Percentiles rank a stretch among this genome's conserved stretches.
Conservation (phyloP, 2,888 invertebrate species). For the Himalopsyche tibetana region DNA sequence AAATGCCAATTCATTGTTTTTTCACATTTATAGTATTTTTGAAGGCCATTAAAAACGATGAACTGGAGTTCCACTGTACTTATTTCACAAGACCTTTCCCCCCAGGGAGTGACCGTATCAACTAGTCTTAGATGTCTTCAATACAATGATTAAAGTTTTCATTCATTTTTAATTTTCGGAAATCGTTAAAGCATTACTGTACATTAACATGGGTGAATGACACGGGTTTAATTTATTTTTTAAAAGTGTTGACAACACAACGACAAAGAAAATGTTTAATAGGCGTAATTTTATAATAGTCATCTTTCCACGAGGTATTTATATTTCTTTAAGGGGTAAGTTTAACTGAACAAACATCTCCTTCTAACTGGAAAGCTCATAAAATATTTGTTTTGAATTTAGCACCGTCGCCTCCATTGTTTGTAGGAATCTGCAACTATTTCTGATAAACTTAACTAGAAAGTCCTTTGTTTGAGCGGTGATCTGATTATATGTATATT, state of each 20-base stretch:
- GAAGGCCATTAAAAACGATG: too few species aligned
- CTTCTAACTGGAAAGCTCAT: not conserved
- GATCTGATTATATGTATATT: conserved; percentile 53
- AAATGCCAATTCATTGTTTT: too few species aligned
- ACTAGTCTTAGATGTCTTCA: too few species aligned
- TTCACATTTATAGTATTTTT: too few species aligned
- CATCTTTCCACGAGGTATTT: not conserved
- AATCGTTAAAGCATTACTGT: too few species aligned
- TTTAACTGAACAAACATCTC: not conserved
- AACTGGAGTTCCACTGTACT: too few species aligned
- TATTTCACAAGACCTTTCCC: too few species aligned
- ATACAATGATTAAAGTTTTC: too few species aligned
- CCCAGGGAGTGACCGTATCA: too few species aligned
- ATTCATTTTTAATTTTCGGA: too few species aligned
- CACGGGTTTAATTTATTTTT: too few species aligned
- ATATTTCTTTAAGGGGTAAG: not conserved
- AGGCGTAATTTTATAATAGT: not conserved
- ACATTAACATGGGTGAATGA: too few species aligned
- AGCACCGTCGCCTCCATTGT: not conserved
- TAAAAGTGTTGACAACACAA: not conserved
- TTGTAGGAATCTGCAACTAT: conserved; percentile 1
- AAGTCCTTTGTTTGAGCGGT: conserved; percentile 52
- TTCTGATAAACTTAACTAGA: conserved; percentile 1
- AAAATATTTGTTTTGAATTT: not conserved
- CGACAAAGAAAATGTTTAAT: not conserved